phyloP scores from a whole-genome alignment of 2,888 invertebrate species.

The Philereme transversata region DNA sequence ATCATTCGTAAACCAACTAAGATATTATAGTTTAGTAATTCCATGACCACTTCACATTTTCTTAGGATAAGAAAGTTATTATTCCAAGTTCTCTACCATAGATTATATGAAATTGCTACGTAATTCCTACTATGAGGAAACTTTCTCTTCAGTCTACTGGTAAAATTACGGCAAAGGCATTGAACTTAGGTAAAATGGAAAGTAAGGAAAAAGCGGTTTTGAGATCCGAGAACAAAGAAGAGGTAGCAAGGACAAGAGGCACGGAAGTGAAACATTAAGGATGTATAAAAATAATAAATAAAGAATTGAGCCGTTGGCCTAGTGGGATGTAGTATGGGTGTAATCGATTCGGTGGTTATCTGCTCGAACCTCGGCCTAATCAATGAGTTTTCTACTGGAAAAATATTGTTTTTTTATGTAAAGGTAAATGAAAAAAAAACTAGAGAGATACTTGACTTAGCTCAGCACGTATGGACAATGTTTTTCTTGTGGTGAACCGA shows the following conservation, averaged over 20 bases:
- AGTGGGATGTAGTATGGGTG: too few relatives aligned
- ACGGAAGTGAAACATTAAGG: background rate
- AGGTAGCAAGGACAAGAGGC: background rate
- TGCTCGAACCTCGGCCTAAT: too few relatives aligned
- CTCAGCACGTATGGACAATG: too few relatives aligned
- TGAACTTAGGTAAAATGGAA: constrained; percentile 23
- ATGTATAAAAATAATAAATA: background rate
- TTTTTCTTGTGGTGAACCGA: too few relatives aligned
- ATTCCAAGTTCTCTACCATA: background rate
- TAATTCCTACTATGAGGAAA: constrained; percentile 16
- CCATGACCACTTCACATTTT: background rate
- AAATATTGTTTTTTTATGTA: too few relatives aligned
- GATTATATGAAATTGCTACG: constrained; percentile 18
- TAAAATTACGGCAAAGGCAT: constrained; percentile 16
- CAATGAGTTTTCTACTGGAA: too few relatives aligned
- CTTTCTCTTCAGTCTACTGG: constrained; percentile 19
- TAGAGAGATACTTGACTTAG: too few relatives aligned
- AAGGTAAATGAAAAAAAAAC: too few relatives aligned
- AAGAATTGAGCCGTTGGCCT: too few relatives aligned
- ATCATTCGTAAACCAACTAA: too few relatives aligned
- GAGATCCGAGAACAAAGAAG: constrained; percentile 5
- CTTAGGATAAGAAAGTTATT: constrained; percentile 7
- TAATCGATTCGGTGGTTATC: too few relatives aligned
- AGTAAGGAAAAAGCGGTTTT: constrained; percentile 18
- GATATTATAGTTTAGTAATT: background rate